Conservation (phyloP, 2,888 invertebrate genomes). For the Pycnomerus fuliginosus region DNA sequence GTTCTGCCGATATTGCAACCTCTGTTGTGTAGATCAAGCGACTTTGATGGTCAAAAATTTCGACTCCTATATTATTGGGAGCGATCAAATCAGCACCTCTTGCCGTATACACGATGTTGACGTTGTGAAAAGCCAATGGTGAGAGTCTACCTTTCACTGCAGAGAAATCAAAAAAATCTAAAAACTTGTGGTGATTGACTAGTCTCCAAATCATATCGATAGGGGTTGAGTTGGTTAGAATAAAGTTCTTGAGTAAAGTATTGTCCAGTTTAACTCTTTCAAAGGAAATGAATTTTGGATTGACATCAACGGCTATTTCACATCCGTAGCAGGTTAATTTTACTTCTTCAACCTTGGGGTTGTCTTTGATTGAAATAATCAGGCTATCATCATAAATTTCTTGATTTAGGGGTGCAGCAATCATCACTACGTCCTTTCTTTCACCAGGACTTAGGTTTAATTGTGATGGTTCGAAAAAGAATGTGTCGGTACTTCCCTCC, state of each 20-base stretch:
- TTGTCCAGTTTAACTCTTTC: conserved; percentile 58
- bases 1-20: conserved; percentile 57
- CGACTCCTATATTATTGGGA: neutral
- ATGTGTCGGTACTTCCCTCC: conserved; percentile 52
- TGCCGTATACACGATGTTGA: neutral
- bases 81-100: neutral
- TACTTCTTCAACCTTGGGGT: conserved; percentile 59
- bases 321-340: conserved; percentile 57
- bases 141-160: neutral
- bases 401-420: conserved; percentile 41
- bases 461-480: conserved; percentile 50
- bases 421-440: conserved; percentile 39
- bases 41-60: conserved; percentile 53
- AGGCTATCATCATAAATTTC: conserved; percentile 44
- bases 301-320: conserved; percentile 54
- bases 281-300: conserved; percentile 53
- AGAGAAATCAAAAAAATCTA: neutral
- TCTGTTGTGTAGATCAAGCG: conserved; percentile 43
- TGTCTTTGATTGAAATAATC: conserved; percentile 56
- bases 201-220: conserved; percentile 60
- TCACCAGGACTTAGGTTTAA: conserved; percentile 38
- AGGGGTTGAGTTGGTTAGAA: conserved; percentile 59
- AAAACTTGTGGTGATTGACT: conserved; percentile 19
- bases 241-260: conserved; percentile 54
- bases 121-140: neutral